Evolutionary conservation across 2,113 vertebrate genomes (phyloP).

Genomic region (Pantherophis guttatus): DNA sequence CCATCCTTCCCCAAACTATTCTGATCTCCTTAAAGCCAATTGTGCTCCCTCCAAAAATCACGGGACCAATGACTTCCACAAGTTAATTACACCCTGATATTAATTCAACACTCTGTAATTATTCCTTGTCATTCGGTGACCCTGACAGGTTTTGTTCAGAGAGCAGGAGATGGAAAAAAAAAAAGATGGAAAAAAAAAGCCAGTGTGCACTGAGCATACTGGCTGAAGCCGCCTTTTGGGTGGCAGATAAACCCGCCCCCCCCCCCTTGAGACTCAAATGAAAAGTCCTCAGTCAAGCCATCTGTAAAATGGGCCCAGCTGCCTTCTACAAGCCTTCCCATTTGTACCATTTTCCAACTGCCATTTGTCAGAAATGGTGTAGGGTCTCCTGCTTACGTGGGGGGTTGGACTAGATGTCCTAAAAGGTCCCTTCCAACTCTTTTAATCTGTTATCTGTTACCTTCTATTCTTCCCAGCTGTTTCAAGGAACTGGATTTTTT

Average conservation of each 20-base stretch:
- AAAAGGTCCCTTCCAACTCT: no score
- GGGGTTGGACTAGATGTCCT: no score
- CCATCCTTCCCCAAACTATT: background rate
- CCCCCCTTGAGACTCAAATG: background rate
- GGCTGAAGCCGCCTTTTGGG: background rate
- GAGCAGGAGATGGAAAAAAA: background rate
- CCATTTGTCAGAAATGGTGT: no score
- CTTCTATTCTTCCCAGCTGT: slow-evolving; percentile 30
- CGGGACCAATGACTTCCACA: background rate
- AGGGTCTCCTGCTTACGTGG: no score
- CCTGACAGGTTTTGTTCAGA: background rate
- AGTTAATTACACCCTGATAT: background rate
- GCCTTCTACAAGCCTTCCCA: background rate
- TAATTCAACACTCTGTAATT: background rate
- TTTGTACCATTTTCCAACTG: background rate
- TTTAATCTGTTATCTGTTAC: no score
- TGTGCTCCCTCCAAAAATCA: background rate
- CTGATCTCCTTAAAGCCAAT: background rate
- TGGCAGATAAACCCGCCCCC: background rate
- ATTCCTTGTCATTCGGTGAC: background rate
- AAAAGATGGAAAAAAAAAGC: fast-evolving
- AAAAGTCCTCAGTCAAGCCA: background rate
- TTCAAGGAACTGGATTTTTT: background rate
- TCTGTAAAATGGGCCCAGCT: background rate
- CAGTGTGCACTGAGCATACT: background rate